These are phyloP conservation scores for Xenopus borealis DNA, from an alignment of 2,113 vertebrate species.

Conservation along the genomic window DNA sequence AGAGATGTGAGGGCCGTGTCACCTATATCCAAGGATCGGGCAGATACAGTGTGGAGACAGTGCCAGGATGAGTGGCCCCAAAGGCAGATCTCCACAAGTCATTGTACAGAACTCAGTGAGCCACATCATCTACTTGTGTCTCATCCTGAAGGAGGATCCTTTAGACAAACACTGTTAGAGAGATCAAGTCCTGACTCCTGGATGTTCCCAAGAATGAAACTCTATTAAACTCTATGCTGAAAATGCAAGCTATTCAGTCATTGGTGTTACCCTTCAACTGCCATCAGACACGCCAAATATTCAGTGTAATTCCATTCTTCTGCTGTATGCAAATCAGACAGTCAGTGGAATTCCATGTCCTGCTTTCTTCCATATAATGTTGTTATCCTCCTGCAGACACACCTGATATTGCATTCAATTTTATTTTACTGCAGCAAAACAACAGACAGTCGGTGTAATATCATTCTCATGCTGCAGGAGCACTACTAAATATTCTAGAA, in stretches of 20 bases:
- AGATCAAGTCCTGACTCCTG: slow-evolving; percentile 63
- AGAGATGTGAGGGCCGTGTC: not conserved
- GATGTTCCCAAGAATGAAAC: slow-evolving; percentile 77
- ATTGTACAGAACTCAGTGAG: slow-evolving; percentile 61
- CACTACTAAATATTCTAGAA: too few relatives aligned
- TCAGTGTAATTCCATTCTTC: too few relatives aligned
- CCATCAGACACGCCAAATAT: too few relatives aligned
- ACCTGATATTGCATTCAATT: too few relatives aligned
- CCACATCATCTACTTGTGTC: slow-evolving; percentile 36
- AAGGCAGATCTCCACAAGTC: slow-evolving; percentile 51
- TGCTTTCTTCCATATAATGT: not conserved
- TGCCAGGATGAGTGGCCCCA: not conserved
- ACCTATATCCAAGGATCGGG: too few relatives aligned
- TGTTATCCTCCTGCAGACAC: too few relatives aligned
- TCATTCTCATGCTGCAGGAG: too few relatives aligned
- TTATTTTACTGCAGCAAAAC: too few relatives aligned
- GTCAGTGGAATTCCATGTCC: not conserved
- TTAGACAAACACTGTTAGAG: slow-evolving; percentile 40
- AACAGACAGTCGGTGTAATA: too few relatives aligned
- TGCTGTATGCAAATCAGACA: too few relatives aligned
- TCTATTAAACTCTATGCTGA: slow-evolving; percentile 56
- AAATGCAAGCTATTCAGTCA: too few relatives aligned
- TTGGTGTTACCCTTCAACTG: too few relatives aligned
- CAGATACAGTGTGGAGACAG: not conserved
- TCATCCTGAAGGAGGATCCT: slow-evolving; percentile 40